Base-by-base conservation (phyloP, 2,888 invertebrate species). In the Ethmia dodecea region DNA sequence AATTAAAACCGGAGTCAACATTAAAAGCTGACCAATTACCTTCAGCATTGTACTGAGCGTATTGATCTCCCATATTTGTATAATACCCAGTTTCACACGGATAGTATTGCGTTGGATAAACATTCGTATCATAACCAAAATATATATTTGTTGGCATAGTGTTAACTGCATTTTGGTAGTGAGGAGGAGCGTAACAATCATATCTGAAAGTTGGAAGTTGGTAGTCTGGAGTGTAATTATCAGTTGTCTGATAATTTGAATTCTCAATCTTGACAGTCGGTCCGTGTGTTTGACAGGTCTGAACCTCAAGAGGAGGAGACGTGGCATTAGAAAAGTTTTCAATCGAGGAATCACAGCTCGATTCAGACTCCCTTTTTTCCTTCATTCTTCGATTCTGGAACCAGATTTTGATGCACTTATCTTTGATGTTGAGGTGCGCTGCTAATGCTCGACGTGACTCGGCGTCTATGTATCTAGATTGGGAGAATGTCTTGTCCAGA, bases 331-430 rank as follows among this genome's bases (percentile, higher is more conserved):
- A 31, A 10, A 35, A 31, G 4, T 40, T 48, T 36, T 68, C 67
- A 18, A 42, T 55, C 0, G 68, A 67, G 2, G 64, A 55, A 33
- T 75, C 71, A 14, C 42, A 38, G 36, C 63, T 64, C 2, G 66
- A 68, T 37, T 73, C 76, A 0, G 63, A 67, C 0, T 89, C 88
- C 50, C 88, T 90, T 56, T 92, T 92, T 47, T 81, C 83, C 42
- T 92, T 92, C 93, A 94, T 94, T 13, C 94, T 80, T 13, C 93
- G 83, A 58, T 94, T 94, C 60, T 95, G 94, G 62, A 94, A 95
- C 94, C 94, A 94, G 22, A 94, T 90, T 67, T 94, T 94, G 35
- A 95, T 90, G 60, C 92, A 92, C 34, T 91, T 86, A 49, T 94
- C 93, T 1, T 88, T 87, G 2, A 95, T 80, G 28, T 84, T 86